Conservation (phyloP, 2,797 vertebrate species). For the Numenius phaeopus region DNA sequence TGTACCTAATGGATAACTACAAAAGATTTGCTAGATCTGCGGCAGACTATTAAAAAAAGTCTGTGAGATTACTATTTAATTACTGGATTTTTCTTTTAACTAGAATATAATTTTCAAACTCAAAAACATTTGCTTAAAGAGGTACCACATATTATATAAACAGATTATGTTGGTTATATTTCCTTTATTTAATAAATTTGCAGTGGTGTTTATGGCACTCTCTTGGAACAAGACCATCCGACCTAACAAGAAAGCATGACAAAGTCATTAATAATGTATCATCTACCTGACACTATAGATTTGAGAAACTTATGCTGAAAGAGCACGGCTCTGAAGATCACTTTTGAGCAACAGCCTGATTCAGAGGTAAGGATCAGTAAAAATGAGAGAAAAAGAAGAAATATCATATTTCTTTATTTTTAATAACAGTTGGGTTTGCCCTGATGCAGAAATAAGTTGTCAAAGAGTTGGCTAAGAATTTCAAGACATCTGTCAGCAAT, state of each 20-base stretch:
- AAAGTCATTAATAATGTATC: background rate
- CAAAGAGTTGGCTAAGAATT: background rate
- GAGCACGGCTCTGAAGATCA: background rate
- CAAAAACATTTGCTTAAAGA: background rate
- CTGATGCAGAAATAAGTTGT: background rate
- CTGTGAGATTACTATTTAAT: background rate
- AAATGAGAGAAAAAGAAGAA: background rate
- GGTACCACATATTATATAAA: background rate
- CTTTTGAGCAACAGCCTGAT: background rate
- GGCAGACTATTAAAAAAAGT: background rate
- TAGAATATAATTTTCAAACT: background rate
- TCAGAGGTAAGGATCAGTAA: background rate
- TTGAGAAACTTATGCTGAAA: background rate
- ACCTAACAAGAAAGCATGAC: background rate
- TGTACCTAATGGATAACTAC: constrained; percentile 30
- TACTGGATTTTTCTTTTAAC: background rate
- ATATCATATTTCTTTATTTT: background rate
- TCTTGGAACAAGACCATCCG: background rate
- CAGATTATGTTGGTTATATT: background rate
- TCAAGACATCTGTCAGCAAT: background rate
- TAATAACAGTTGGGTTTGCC: background rate
- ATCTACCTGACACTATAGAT: background rate
- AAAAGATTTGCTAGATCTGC: constrained; percentile 19
- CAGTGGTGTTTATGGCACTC: background rate
- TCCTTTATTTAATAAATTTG: background rate